phyloP scores from a whole-genome alignment of 2,113 vertebrate genomes.

The Prionailurus viverrinus region DNA sequence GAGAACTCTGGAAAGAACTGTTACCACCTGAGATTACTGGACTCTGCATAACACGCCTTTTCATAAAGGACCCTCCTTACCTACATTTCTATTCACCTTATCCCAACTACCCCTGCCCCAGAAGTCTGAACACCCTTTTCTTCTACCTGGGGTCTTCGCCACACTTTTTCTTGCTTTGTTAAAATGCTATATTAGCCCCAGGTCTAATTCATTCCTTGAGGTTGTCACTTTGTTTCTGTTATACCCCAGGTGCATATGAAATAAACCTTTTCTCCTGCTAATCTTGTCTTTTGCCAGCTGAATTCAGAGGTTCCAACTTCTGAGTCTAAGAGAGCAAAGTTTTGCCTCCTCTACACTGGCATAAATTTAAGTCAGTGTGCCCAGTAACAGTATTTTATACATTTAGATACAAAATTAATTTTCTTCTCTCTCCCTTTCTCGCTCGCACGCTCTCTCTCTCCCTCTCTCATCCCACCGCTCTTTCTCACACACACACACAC shows the following conservation, averaged over 20 bases:
- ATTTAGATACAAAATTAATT: background rate
- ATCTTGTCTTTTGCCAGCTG: background rate
- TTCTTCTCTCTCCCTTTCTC: background rate
- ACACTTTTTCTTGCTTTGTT: background rate
- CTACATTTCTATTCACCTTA: background rate
- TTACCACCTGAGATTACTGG: background rate
- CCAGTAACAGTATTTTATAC: background rate
- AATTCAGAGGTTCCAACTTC: background rate
- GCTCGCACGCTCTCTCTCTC: no score
- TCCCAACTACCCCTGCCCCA: background rate
- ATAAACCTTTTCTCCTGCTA: background rate
- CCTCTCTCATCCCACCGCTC: no score
- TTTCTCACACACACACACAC: background rate
- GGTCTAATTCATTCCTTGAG: background rate
- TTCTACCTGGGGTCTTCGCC: background rate
- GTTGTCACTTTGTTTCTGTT: background rate
- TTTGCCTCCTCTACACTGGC: background rate
- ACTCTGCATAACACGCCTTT: background rate
- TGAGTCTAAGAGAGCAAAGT: background rate
- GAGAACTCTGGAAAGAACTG: background rate
- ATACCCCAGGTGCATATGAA: background rate
- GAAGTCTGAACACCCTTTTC: background rate
- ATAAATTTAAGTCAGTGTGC: background rate
- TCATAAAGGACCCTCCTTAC: background rate
- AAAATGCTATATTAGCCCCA: background rate